These are phyloP conservation scores for Rhyacichthys aspro DNA, from an alignment of 2,797 vertebrate genomes.

Conservation along the genomic window DNA sequence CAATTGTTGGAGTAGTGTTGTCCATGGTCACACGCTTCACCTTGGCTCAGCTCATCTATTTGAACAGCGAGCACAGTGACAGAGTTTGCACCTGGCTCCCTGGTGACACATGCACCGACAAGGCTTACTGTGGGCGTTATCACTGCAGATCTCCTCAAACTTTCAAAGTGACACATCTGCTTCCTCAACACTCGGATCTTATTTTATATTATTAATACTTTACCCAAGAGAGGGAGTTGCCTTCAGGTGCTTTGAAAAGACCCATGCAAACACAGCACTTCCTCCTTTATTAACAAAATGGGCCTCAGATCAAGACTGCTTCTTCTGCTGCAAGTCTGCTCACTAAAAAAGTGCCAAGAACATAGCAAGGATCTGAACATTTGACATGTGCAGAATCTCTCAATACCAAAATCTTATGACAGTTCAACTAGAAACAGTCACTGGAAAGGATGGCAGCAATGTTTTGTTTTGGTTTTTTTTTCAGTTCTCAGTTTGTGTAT, in stretches of 20 bases:
- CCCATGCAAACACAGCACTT: slow-evolving; percentile 46
- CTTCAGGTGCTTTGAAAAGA: slow-evolving; percentile 60
- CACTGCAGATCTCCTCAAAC: slow-evolving; percentile 39
- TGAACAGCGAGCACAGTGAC: not conserved
- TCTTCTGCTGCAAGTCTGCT: too few species aligned
- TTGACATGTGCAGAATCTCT: slow-evolving; percentile 17
- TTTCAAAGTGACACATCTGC: slow-evolving; percentile 48
- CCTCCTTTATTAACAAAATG: slow-evolving; percentile 61
- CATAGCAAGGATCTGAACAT: slow-evolving; percentile 39
- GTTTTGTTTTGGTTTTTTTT: too few species aligned
- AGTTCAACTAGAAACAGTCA: too few species aligned
- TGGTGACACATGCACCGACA: slow-evolving; percentile 28
- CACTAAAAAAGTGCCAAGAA: slow-evolving; percentile 28
- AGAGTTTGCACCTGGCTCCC: slow-evolving; percentile 9
- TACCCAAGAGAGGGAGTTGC: slow-evolving; percentile 55
- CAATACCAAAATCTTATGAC: slow-evolving; percentile 1
- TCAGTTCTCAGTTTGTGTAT: too few species aligned
- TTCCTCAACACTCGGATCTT: slow-evolving; percentile 52
- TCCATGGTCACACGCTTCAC: not conserved
- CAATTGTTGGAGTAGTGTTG: not conserved
- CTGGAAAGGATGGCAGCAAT: too few species aligned
- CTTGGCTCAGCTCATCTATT: not conserved
- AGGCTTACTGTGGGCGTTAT: slow-evolving; percentile 31
- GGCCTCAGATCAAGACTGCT: slow-evolving; percentile 46
- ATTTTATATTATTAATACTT: slow-evolving; percentile 65